Percentiles rank a stretch among this genome's conserved stretches.
Evolutionary conservation across 2,888 invertebrate species (phyloP).

Genomic region (Agrotis puta): DNA sequence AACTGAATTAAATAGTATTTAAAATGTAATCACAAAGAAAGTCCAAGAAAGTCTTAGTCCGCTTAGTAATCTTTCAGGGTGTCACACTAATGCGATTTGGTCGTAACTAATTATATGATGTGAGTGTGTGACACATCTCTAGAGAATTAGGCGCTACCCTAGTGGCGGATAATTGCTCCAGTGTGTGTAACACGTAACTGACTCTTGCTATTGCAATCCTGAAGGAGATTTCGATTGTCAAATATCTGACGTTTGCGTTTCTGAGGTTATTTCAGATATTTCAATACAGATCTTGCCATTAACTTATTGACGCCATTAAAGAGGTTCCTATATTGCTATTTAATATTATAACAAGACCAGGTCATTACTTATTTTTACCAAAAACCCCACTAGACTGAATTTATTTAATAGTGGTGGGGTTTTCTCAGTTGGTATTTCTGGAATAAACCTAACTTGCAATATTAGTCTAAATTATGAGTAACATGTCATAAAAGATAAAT

Average conservation of each 20-base stretch:
- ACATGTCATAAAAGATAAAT: not conserved
- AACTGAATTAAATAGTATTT: conserved; percentile 13
- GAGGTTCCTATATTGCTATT: not conserved
- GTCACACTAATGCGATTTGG: conserved; percentile 66
- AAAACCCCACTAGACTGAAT: too few relatives aligned
- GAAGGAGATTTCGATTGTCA: conserved; percentile 14
- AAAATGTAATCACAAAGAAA: conserved; percentile 30
- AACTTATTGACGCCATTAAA: not conserved
- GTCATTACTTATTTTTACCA: too few relatives aligned
- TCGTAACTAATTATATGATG: conserved; percentile 66
- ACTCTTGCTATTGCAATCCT: conserved; percentile 42
- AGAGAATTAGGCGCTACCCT: conserved; percentile 62
- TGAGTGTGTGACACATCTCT: conserved; percentile 61
- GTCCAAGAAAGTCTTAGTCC: conserved; percentile 37
- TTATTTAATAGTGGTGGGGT: too few relatives aligned
- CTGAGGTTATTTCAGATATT: not conserved
- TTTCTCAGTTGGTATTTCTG: too few relatives aligned
- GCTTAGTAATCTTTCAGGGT: conserved; percentile 54
- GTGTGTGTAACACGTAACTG: conserved; percentile 24
- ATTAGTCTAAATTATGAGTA: too few relatives aligned
- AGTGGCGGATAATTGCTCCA: conserved; percentile 52
- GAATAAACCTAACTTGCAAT: too few relatives aligned
- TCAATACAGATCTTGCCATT: not conserved
- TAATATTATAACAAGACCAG: too few relatives aligned
- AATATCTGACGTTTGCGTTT: not conserved